Percentiles rank a stretch among this genome's conserved stretches.
phyloP scores from a whole-genome alignment of 2,113 vertebrate species.

The Sinocyclocheilus anshuiensis region DNA sequence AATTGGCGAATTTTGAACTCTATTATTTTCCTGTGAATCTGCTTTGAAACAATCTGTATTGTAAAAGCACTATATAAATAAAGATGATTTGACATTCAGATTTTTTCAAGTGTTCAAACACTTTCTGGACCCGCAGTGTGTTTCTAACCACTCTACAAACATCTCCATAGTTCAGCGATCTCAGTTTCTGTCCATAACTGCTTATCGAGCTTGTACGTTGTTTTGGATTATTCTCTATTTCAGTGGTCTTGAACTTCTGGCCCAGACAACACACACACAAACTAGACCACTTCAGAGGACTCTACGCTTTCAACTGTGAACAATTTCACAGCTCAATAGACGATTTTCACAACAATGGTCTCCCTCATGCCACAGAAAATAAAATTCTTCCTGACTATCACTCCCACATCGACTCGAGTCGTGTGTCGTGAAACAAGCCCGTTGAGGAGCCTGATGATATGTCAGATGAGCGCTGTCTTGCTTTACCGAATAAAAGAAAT shows the following conservation, averaged over 20 bases:
- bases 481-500: background rate
- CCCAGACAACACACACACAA: background rate
- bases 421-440: background rate
- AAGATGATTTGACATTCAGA: background rate
- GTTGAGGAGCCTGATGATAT: background rate
- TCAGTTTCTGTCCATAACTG: background rate
- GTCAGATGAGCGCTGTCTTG: background rate
- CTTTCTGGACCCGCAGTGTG: background rate
- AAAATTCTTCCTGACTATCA: background rate
- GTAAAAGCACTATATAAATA: too few species aligned
- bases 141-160: background rate
- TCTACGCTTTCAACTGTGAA: constrained; percentile 6
- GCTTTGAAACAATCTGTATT: background rate
- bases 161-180: background rate
- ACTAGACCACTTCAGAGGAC: constrained; percentile 11
- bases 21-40: background rate
- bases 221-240: constrained; percentile 2
- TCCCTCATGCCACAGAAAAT: constrained; percentile 22
- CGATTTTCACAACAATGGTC: constrained; percentile 19
- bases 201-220: background rate
- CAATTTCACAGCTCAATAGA: constrained; percentile 18
- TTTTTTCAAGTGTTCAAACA: background rate
- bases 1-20: background rate
- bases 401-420: background rate
- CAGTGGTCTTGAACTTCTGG: background rate